Conservation (phyloP, 2,113 vertebrate species). For the Ceyx margarethae region DNA sequence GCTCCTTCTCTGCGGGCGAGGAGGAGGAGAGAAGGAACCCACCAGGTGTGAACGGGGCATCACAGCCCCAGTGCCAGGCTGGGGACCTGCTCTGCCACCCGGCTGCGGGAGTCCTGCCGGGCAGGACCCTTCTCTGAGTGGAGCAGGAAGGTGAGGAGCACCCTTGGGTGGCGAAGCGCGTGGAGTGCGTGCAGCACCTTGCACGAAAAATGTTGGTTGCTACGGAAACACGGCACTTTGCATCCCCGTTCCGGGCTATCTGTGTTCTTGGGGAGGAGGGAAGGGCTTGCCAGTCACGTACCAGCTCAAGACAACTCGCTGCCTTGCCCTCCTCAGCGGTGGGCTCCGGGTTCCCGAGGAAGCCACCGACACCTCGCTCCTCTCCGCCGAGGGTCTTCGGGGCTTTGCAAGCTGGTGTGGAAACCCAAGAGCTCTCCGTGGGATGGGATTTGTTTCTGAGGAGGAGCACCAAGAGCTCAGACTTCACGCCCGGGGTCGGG, state of each 20-base stretch:
- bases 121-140: fast-evolving
- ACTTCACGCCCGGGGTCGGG: fast-evolving
- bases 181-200: slow-evolving; percentile 46
- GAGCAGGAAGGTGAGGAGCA: slow-evolving; percentile 43
- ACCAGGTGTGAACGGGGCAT: not conserved
- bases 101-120: fast-evolving
- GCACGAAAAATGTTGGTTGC: slow-evolving; percentile 57
- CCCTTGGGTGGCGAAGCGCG: slow-evolving; percentile 42
- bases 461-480: not conserved
- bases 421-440: not conserved
- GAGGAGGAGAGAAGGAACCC: not conserved
- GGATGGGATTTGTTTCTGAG: not conserved
- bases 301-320: slow-evolving; percentile 19
- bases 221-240: slow-evolving; percentile 60
- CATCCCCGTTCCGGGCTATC: slow-evolving; percentile 38
- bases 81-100: not conserved
- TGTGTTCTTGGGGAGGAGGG: slow-evolving; percentile 54
- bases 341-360: not conserved
- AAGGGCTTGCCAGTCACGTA: slow-evolving; percentile 41
- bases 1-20: not conserved
- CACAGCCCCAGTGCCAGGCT: fast-evolving
- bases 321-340: not conserved
- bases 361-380: not conserved
- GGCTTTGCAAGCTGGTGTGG: not conserved
- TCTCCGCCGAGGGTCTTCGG: not conserved